Percentiles rank a stretch among this genome's conserved stretches.
phyloP scores from a whole-genome alignment of 2,113 vertebrate species.

The Probosciger aterrimus region DNA sequence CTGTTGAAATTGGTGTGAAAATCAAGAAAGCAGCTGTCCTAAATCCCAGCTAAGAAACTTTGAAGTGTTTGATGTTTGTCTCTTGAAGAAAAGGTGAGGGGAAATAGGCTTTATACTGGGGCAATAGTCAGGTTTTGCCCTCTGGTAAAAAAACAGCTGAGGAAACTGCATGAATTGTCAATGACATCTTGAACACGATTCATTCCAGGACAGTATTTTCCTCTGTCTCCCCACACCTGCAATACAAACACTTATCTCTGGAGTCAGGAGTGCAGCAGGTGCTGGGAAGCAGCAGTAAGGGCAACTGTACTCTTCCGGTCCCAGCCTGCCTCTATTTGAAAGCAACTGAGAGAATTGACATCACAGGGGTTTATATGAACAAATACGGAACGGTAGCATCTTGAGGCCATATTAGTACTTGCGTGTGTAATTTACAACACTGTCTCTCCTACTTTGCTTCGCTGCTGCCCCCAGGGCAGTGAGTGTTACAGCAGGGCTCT shows the following conservation, averaged over 20 bases:
- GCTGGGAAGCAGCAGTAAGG: not conserved
- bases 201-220: not conserved
- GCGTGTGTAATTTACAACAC: fast-evolving
- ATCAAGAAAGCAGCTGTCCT: not conserved
- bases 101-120: not conserved
- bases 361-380: no score
- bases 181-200: not conserved
- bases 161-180: not conserved
- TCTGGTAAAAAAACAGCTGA: not conserved
- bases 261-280: not conserved
- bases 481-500: not conserved
- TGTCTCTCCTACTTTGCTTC: fast-evolving
- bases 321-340: not conserved
- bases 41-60: not conserved
- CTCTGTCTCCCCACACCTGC: not conserved
- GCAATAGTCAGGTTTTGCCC: not conserved
- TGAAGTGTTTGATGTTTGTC: not conserved
- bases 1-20: not conserved
- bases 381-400: not conserved
- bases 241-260: not conserved
- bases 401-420: not conserved
- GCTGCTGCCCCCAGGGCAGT: fast-evolving
- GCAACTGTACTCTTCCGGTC: fast-evolving
- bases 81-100: not conserved
- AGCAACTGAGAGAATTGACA: not conserved